phyloP scores from a whole-genome alignment of 2,888 invertebrate species.

The Temnothorax ravouxi region DNA sequence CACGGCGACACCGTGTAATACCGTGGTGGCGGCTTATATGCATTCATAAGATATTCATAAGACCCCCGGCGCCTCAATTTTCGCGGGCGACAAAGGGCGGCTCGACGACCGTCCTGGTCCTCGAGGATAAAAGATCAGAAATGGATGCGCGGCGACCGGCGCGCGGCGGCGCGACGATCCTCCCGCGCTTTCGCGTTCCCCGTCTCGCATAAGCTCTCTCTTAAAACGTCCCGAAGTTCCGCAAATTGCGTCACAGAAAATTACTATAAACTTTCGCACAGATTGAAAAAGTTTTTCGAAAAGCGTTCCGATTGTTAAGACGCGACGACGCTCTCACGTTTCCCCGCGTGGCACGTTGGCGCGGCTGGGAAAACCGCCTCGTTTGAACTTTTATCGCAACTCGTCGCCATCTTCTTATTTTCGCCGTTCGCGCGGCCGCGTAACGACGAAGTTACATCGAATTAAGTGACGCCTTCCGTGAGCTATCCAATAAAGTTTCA shows the following conservation, averaged over 20 bases:
- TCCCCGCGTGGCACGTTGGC: background rate
- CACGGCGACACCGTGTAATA: constrained; percentile 76
- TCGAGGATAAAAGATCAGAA: constrained; percentile 61
- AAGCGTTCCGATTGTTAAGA: constrained; percentile 39
- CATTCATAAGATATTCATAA: constrained; percentile 82
- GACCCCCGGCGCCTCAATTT: constrained; percentile 68
- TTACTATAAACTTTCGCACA: constrained; percentile 50
- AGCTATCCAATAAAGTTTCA: constrained; percentile 29
- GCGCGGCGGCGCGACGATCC: background rate
- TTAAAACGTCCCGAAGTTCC: constrained; percentile 25
- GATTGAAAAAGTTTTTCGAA: constrained; percentile 56
- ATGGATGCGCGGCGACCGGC: constrained; percentile 1
- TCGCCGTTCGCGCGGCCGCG: background rate
- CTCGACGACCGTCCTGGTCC: constrained; percentile 58
- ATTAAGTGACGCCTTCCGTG: background rate
- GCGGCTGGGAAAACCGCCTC: background rate
- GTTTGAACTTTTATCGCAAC: constrained; percentile 40
- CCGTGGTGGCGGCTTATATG: constrained; percentile 76
- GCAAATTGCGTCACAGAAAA: constrained; percentile 35
- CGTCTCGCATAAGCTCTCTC: constrained; percentile 8
- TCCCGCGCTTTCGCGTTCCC: background rate
- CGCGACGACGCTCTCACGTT: constrained; percentile 1
- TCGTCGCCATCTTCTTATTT: background rate
- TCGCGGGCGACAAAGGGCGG: constrained; percentile 64
- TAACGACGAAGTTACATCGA: constrained; percentile 9